Evolutionary conservation across 2,888 invertebrate genomes (phyloP).

Genomic region (Osmoderma eremita): DNA sequence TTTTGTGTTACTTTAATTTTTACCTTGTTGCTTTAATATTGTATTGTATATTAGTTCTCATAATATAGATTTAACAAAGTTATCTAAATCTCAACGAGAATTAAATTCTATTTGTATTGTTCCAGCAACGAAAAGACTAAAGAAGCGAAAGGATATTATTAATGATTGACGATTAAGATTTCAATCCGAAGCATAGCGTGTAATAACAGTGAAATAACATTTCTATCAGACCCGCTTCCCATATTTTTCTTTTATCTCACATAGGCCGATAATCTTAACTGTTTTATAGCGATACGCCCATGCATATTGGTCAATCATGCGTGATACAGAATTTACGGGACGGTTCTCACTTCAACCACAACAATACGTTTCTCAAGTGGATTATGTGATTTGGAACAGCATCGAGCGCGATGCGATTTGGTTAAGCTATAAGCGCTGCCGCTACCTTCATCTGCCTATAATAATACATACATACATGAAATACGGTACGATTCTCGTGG

Average conservation of each 20-base stretch:
- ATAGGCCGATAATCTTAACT: constrained; percentile 23
- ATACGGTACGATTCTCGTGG: neutral
- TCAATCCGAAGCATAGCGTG: neutral
- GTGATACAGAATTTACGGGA: constrained; percentile 29
- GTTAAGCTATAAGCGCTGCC: neutral
- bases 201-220: constrained; percentile 23
- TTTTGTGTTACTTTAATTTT: no score
- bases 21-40: no score
- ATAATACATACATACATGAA: no score
- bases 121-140: neutral
- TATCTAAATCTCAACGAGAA: no score
- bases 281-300: constrained; percentile 32
- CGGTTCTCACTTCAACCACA: constrained; percentile 22
- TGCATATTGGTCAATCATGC: constrained; percentile 33
- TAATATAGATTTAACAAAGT: no score
- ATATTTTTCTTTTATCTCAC: constrained; percentile 33
- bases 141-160: constrained; percentile 7
- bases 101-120: no score
- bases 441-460: no score
- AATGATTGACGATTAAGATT: constrained; percentile 19
- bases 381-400: constrained; percentile 34
- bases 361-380: constrained; percentile 35
- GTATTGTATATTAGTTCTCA: no score
- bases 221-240: constrained; percentile 25
- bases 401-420: constrained; percentile 26